Percentiles rank a stretch among this genome's conserved stretches.
phyloP scores from a whole-genome alignment of 2,113 vertebrate genomes.

The Turnix velox region DNA sequence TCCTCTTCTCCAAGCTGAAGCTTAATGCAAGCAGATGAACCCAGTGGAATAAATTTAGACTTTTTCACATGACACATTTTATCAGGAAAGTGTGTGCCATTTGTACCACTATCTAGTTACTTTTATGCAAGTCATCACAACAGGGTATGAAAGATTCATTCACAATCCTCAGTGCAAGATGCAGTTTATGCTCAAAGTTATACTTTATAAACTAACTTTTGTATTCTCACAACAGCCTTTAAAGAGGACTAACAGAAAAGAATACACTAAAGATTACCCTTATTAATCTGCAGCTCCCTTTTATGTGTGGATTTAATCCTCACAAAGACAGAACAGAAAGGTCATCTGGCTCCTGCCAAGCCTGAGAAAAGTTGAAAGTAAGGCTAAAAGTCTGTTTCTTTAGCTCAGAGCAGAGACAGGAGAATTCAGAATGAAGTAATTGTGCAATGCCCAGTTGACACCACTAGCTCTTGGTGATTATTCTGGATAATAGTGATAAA shows the following conservation, averaged over 20 bases:
- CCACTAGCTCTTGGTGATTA: background rate
- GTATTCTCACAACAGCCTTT: background rate
- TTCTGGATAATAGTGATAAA: background rate
- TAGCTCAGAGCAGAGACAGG: background rate
- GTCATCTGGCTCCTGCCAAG: background rate
- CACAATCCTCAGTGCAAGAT: too few species aligned
- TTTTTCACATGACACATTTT: background rate
- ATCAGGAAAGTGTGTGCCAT: background rate
- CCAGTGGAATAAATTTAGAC: background rate
- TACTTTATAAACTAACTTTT: background rate
- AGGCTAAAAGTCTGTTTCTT: background rate
- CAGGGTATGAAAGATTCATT: background rate
- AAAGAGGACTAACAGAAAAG: background rate
- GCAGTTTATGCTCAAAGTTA: too few species aligned
- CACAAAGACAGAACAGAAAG: background rate
- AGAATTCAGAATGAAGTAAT: background rate
- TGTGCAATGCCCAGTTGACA: background rate
- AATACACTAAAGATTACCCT: background rate
- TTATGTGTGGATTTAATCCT: background rate
- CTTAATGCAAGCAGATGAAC: background rate
- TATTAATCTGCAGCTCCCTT: background rate
- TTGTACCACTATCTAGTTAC: background rate
- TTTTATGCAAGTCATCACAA: background rate
- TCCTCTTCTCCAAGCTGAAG: too few species aligned
- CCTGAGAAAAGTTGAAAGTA: background rate